Conservation (phyloP, 2,888 invertebrate species). For the Agonopterix arenella region DNA sequence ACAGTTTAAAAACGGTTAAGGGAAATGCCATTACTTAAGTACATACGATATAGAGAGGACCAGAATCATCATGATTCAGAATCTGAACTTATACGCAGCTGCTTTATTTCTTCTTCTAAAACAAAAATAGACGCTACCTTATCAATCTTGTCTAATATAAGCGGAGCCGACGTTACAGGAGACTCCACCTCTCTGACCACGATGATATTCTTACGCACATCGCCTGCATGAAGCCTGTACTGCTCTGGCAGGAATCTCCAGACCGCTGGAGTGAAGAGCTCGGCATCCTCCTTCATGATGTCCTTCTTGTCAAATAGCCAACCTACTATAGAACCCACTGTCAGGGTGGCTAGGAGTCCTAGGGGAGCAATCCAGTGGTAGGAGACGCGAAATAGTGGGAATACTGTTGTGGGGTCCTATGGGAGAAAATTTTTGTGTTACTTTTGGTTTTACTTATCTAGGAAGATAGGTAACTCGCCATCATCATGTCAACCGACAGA, state of each 20-base stretch:
- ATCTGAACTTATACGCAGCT: too few species aligned
- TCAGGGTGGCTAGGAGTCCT: slow-evolving; percentile 80
- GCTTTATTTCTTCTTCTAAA: background rate
- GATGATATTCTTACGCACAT: slow-evolving; percentile 24
- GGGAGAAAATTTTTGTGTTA: background rate
- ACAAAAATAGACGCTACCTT: background rate
- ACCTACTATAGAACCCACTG: slow-evolving; percentile 81
- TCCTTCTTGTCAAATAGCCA: slow-evolving; percentile 43
- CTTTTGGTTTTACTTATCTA: too few species aligned
- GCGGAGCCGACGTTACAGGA: slow-evolving; percentile 36
- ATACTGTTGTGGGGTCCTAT: slow-evolving; percentile 71
- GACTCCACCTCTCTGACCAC: slow-evolving; percentile 9
- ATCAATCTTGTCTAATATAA: slow-evolving; percentile 29
- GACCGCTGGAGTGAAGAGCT: slow-evolving; percentile 53
- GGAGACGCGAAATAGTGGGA: slow-evolving; percentile 86
- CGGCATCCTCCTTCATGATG: slow-evolving; percentile 45
- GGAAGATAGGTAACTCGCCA: too few species aligned
- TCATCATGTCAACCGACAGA: too few species aligned
- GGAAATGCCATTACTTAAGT: too few species aligned
- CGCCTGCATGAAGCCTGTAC: slow-evolving; percentile 37
- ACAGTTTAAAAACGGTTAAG: too few species aligned
- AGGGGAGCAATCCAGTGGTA: slow-evolving; percentile 90
- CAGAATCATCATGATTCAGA: too few species aligned
- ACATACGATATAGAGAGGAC: too few species aligned
- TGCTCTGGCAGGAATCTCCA: slow-evolving; percentile 48